Evolutionary conservation across 2,888 invertebrate species (phyloP).

Genomic region (Philereme transversata): DNA sequence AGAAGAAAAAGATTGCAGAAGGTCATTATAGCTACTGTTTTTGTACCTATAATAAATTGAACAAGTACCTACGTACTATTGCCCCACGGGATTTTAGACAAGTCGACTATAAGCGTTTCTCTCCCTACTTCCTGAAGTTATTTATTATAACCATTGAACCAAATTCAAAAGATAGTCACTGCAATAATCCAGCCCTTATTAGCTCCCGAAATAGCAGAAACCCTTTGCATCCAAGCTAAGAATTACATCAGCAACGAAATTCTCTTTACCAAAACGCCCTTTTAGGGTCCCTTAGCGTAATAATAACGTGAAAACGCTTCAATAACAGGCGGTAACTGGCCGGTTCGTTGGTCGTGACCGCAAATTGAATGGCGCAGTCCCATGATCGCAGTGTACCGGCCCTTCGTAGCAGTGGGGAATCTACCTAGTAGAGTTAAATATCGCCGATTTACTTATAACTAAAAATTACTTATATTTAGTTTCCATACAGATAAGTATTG

Average conservation of each 20-base stretch:
- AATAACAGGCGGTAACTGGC: conserved; percentile 36
- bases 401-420: not conserved
- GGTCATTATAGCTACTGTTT: no score
- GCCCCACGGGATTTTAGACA: not conserved
- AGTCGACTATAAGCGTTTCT: not conserved
- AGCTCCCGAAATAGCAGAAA: conserved; percentile 23
- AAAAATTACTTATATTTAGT: no score
- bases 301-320: conserved; percentile 41
- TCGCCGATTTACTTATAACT: no score
- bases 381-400: conserved; percentile 7
- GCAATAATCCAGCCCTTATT: conserved; percentile 20
- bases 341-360: conserved; percentile 34
- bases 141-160: conserved; percentile 10
- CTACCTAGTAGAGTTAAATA: not conserved
- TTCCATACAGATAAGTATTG: no score
- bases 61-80: no score
- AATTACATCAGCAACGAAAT: conserved; percentile 35
- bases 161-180: conserved; percentile 26
- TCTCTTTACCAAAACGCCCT: conserved; percentile 32
- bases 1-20: no score
- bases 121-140: conserved; percentile 4
- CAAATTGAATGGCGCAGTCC: conserved; percentile 39
- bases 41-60: no score
- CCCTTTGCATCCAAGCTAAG: conserved; percentile 26
- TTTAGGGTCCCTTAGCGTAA: conserved; percentile 34